Conservation (phyloP, 2,113 vertebrate species). For the Gopherus flavomarginatus region DNA sequence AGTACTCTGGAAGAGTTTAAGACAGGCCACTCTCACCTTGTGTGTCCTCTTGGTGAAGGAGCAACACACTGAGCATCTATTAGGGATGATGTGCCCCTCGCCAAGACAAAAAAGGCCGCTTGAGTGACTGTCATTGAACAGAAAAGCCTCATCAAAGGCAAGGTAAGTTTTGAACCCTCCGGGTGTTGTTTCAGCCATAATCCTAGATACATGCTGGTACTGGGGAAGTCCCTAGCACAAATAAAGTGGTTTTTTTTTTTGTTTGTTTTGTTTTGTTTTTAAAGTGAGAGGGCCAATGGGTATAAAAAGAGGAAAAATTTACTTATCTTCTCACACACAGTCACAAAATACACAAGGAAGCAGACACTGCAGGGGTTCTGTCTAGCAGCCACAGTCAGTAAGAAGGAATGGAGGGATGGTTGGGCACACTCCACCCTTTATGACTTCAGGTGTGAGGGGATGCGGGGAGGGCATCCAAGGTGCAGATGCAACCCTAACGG, state of each 20-base stretch:
- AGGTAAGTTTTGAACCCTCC: neutral
- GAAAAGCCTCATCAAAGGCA: neutral
- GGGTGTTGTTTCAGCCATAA: neutral
- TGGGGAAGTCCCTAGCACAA: neutral
- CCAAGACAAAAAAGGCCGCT: neutral
- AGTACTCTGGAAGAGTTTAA: rapidly evolving
- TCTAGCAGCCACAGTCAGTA: neutral
- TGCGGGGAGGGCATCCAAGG: neutral
- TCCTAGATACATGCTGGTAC: neutral
- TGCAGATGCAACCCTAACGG: neutral
- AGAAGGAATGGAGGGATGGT: neutral
- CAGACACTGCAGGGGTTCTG: neutral
- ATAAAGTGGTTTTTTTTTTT: neutral
- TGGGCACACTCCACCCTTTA: neutral
- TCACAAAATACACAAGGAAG: neutral
- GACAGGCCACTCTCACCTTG: neutral
- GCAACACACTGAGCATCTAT: neutral
- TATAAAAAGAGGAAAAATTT: neutral
- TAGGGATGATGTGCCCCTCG: neutral
- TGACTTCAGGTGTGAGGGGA: neutral
- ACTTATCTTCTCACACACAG: neutral
- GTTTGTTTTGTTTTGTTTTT: too few relatives aligned
- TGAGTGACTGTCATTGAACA: neutral
- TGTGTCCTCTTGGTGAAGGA: neutral
- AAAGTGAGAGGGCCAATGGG: neutral